phyloP scores from a whole-genome alignment of 1,140 invertebrate species.

The Drosophila cardini region DNA sequence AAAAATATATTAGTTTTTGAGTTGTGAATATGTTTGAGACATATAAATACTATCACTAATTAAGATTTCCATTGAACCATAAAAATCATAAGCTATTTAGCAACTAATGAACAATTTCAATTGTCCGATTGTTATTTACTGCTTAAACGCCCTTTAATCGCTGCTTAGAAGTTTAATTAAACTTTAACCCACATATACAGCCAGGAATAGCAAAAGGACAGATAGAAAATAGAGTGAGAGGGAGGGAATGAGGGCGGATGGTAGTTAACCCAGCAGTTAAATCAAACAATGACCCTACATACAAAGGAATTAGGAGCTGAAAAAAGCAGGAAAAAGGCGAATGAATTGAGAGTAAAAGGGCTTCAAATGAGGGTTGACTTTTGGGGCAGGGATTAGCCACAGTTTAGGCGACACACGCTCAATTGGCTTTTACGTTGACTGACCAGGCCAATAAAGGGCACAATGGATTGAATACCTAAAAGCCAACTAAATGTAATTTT shows the following conservation, averaged over 20 bases:
- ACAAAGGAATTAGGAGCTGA: slow-evolving; percentile 29
- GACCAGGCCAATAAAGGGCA: slow-evolving; percentile 47
- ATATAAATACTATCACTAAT: too few species aligned
- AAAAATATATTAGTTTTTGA: background rate
- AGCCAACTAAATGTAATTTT: slow-evolving; percentile 56
- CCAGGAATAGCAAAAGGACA: slow-evolving; percentile 10
- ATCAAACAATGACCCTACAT: slow-evolving; percentile 61
- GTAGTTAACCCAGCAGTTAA: slow-evolving; percentile 49
- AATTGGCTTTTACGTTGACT: slow-evolving; percentile 55
- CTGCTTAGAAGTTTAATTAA: slow-evolving; percentile 76
- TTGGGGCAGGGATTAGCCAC: slow-evolving; percentile 53
- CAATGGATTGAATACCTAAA: slow-evolving; percentile 46
- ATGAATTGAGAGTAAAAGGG: slow-evolving; percentile 20
- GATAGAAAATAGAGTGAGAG: background rate
- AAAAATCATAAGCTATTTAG: background rate
- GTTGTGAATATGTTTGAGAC: background rate
- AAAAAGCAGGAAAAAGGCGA: slow-evolving; percentile 4
- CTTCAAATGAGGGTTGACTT: slow-evolving; percentile 64
- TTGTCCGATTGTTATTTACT: slow-evolving; percentile 60
- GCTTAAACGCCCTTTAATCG: slow-evolving; percentile 69
- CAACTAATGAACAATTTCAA: slow-evolving; percentile 23
- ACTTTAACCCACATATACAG: slow-evolving; percentile 31
- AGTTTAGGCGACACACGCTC: slow-evolving; percentile 52
- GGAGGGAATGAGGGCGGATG: background rate
- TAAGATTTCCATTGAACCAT: background rate